These are phyloP conservation scores for Chinchilla lanigera DNA, from an alignment of 2,113 vertebrate species.

Conservation along the genomic window DNA sequence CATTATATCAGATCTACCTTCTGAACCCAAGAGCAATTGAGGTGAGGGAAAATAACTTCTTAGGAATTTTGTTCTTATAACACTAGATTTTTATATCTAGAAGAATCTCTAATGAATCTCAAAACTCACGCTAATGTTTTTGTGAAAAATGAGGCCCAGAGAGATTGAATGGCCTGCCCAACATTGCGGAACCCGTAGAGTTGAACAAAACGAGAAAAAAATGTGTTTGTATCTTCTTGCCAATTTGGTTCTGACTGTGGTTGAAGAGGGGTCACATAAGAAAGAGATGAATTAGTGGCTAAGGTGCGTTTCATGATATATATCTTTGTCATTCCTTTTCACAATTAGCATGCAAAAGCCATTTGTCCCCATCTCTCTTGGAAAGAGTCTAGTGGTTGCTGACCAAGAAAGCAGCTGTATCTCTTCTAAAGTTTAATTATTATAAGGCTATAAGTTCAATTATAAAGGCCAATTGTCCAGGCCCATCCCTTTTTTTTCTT, in stretches of 20 bases:
- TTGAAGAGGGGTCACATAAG: background rate
- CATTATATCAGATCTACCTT: constrained; percentile 11
- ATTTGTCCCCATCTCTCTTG: background rate
- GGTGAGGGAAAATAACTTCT: constrained; percentile 23
- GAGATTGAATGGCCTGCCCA: background rate
- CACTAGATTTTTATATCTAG: background rate
- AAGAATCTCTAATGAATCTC: background rate
- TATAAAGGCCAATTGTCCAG: background rate
- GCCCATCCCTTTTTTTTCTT: background rate
- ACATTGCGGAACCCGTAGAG: background rate
- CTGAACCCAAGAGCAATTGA: background rate
- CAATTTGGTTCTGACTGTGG: background rate
- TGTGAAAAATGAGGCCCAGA: background rate
- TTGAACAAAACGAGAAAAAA: background rate
- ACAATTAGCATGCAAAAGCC: background rate
- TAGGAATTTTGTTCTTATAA: background rate
- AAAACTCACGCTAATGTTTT: background rate
- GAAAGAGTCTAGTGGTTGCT: background rate
- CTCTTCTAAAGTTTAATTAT: background rate
- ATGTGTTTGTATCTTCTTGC: background rate
- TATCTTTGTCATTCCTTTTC: background rate
- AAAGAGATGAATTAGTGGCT: background rate
- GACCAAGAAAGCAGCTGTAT: background rate
- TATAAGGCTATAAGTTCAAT: background rate
- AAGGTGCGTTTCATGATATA: background rate